Conservation (phyloP, 2,113 vertebrate genomes). For the Blennius ocellaris region DNA sequence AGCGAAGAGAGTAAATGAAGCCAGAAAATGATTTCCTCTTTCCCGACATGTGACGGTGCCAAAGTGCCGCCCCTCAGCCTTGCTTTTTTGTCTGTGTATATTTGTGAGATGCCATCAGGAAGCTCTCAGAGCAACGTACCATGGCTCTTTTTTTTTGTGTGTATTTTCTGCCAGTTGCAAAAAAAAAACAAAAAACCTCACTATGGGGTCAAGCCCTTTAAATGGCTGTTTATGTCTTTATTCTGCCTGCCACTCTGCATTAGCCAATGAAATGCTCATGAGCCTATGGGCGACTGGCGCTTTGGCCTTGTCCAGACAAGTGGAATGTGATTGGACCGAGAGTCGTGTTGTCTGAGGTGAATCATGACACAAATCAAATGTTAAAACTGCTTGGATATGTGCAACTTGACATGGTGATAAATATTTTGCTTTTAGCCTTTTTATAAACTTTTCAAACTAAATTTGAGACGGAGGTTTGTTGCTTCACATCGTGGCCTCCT, state of each 20-base stretch:
- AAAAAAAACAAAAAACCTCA: conserved; percentile 31
- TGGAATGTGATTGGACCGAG: conserved; percentile 62
- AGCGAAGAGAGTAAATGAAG: conserved; percentile 14
- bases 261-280: conserved; percentile 55
- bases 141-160: background rate
- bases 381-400: conserved; percentile 28
- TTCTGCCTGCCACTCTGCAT: conserved; percentile 66
- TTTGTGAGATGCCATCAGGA: background rate
- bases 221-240: conserved; percentile 65
- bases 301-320: conserved; percentile 61
- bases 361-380: conserved; percentile 45
- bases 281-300: conserved; percentile 52
- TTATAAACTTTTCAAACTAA: background rate
- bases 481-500: background rate
- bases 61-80: background rate
- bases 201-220: conserved; percentile 53
- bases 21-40: conserved; percentile 11
- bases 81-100: background rate
- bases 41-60: background rate
- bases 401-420: conserved; percentile 2
- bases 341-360: conserved; percentile 37
- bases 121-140: conserved; percentile 4
- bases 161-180: conserved; percentile 39
- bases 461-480: background rate
- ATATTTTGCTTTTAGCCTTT: conserved; percentile 1